A percentile compares a stretch with the other conserved stretches of the same genome.
Evolutionary conservation across 1,140 invertebrate species (phyloP).

Genomic region (Drosophila virilis): DNA sequence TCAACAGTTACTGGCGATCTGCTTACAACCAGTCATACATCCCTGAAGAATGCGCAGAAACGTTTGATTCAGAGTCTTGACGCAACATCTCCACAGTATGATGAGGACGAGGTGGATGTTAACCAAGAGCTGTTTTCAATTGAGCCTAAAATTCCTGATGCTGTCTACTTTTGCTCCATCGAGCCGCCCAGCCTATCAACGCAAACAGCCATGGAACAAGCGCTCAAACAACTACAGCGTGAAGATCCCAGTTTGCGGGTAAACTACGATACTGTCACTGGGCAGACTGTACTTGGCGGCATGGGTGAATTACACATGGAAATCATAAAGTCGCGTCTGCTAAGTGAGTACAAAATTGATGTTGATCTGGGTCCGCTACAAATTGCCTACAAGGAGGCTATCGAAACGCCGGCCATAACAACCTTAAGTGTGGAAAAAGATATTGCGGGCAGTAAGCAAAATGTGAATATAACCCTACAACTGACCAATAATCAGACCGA

Average conservation of each 20-base stretch:
- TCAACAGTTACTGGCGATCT: conserved; percentile 94
- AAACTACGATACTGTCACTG: conserved; percentile 89
- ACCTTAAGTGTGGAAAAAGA: conserved; percentile 87
- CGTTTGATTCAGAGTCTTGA: conserved; percentile 83
- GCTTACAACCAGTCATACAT: conserved; percentile 87
- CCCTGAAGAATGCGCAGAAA: conserved; percentile 86
- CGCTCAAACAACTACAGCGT: conserved; percentile 92
- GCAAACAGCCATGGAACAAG: conserved; percentile 92
- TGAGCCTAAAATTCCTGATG: conserved; percentile 92
- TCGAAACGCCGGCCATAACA: conserved; percentile 85
- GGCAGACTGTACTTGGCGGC: conserved; percentile 94
- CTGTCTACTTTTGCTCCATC: conserved; percentile 98
- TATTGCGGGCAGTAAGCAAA: conserved; percentile 87
- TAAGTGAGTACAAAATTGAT: conserved; percentile 95
- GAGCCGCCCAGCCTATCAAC: conserved; percentile 93
- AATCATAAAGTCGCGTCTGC: conserved; percentile 94
- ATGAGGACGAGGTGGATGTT: conserved; percentile 51
- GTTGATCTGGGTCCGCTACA: conserved; percentile 96
- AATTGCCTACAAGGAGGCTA: conserved; percentile 95
- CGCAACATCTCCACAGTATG: neutral
- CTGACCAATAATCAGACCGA: conserved; percentile 83
- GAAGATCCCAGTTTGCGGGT: conserved; percentile 98
- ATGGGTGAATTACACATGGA: conserved; percentile 99
- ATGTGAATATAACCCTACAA: conserved; percentile 87
- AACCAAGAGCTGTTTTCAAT: conserved; percentile 84